A percentile compares a stretch with the other conserved stretches of the same genome.
Conservation (phyloP, 2,888 invertebrate species). For the Operophtera brumata region DNA sequence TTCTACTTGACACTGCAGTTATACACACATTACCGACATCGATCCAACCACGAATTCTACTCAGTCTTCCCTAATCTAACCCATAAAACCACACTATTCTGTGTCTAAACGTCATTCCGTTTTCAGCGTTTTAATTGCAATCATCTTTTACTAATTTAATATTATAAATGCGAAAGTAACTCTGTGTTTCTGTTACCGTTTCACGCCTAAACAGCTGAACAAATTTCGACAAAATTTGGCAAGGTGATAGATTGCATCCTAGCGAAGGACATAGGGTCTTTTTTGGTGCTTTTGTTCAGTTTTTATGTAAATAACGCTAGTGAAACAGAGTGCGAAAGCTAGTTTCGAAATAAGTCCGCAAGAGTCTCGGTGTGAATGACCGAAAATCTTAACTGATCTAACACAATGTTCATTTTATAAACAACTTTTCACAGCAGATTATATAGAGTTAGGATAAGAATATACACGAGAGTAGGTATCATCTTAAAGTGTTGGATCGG, state of each 20-base stretch:
- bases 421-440: background rate
- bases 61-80: slow-evolving; percentile 2
- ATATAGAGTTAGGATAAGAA: too few species aligned
- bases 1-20: slow-evolving; percentile 45
- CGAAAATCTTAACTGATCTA: slow-evolving; percentile 34
- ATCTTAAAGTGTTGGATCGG: background rate
- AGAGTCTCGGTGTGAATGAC: slow-evolving; percentile 31
- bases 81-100: background rate
- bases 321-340: too few species aligned
- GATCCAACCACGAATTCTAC: slow-evolving; percentile 14
- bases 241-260: too few species aligned
- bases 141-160: too few species aligned
- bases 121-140: background rate
- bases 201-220: too few species aligned
- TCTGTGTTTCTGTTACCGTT: too few species aligned
- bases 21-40: slow-evolving; percentile 18
- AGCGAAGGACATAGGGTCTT: too few species aligned
- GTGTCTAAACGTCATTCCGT: background rate
- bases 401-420: slow-evolving; percentile 21
- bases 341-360: background rate
- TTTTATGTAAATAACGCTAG: too few species aligned
- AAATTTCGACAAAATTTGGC: too few species aligned
- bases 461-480: too few species aligned
- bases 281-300: too few species aligned
- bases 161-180: too few species aligned